These are phyloP conservation scores for Clanis bilineata DNA, from an alignment of 2,888 invertebrate genomes.

Conservation along the genomic window DNA sequence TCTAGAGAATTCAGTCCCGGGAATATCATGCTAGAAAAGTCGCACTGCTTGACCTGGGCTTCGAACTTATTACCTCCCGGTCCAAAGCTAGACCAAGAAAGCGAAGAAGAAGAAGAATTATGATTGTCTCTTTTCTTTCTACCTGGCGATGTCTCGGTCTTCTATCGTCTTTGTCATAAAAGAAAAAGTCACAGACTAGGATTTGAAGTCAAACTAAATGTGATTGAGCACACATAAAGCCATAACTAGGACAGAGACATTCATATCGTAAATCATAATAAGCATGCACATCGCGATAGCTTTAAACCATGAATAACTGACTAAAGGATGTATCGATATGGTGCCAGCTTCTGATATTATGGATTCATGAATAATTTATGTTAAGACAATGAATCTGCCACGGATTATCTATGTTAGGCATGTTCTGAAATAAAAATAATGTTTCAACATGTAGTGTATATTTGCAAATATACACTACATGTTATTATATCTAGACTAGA, in stretches of 20 bases:
- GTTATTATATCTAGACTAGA: too few relatives aligned
- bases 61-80: too few relatives aligned
- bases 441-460: background rate
- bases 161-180: too few relatives aligned
- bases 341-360: slow-evolving; percentile 10
- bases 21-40: too few relatives aligned
- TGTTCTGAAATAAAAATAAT: background rate
- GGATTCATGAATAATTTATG: slow-evolving; percentile 13
- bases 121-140: too few relatives aligned
- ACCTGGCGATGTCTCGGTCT: too few relatives aligned
- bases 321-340: slow-evolving; percentile 8
- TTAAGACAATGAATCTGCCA: slow-evolving; percentile 2
- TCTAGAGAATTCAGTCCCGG: too few relatives aligned
- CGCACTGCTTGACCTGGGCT: too few relatives aligned
- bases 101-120: too few relatives aligned
- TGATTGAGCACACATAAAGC: background rate
- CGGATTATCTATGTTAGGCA: background rate
- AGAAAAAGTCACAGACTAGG: background rate
- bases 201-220: background rate
- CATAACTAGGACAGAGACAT: background rate
- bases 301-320: slow-evolving; percentile 14
- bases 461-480: background rate
- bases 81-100: too few relatives aligned
- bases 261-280: slow-evolving; percentile 5
- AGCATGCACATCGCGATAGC: slow-evolving; percentile 6